phyloP scores from a whole-genome alignment of 1,140 invertebrate species.

The Trichonephila clavata region DNA sequence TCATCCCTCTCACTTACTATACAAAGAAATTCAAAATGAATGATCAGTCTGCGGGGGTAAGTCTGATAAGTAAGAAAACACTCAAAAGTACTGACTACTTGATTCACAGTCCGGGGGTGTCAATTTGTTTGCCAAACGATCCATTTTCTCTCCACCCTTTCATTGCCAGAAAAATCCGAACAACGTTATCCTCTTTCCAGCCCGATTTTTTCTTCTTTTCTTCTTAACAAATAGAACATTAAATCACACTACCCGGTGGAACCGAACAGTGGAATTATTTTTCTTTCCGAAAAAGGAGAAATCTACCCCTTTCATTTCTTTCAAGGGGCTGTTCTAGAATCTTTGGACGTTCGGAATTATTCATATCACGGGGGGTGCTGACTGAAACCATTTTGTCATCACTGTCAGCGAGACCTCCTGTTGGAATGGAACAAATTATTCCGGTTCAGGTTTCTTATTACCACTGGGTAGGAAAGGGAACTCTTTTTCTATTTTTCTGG shows the following conservation, averaged over 20 bases:
- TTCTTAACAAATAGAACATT: constrained; percentile 18
- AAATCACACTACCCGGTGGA: background rate
- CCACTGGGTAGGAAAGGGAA: constrained; percentile 16
- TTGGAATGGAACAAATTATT: constrained; percentile 68
- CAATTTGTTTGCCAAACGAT: constrained; percentile 32
- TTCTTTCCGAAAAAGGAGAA: background rate
- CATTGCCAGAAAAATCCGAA: background rate
- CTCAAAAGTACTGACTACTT: background rate
- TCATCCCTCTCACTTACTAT: background rate
- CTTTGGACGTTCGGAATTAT: background rate
- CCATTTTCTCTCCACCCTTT: background rate
- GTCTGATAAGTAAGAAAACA: background rate
- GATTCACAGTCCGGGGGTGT: background rate
- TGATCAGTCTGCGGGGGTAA: background rate
- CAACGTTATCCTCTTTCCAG: background rate
- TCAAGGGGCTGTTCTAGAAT: background rate
- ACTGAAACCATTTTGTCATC: constrained; percentile 45
- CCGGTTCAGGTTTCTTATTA: constrained; percentile 58
- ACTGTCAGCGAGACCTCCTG: constrained; percentile 51
- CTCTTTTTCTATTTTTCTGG: background rate
- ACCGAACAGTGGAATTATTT: background rate
- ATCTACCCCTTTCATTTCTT: background rate
- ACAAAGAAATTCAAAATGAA: background rate
- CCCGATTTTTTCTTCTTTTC: background rate
- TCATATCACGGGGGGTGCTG: constrained; percentile 2